Conservation (phyloP, 2,797 vertebrate species). For the Premnoplex brunnescens region DNA sequence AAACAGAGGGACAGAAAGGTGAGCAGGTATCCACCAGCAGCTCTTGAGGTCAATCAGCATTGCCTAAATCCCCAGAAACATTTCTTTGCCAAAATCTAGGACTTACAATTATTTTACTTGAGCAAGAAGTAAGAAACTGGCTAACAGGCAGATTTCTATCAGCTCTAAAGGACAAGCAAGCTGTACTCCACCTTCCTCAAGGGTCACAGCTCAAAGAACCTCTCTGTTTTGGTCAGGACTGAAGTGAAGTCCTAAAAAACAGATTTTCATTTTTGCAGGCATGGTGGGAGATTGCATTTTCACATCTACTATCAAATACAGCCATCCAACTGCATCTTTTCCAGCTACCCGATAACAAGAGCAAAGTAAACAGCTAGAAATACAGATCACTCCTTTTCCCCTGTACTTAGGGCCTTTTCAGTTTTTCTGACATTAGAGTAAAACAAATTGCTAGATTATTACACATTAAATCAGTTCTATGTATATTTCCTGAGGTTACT, state of each 20-base stretch:
- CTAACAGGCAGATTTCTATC: neutral
- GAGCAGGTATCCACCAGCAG: neutral
- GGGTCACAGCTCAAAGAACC: neutral
- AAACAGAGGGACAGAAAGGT: neutral
- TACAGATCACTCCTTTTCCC: neutral
- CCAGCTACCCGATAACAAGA: neutral
- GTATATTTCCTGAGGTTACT: neutral
- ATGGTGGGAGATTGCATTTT: neutral
- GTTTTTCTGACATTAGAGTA: neutral
- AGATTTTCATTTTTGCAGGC: neutral
- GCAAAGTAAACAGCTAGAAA: neutral
- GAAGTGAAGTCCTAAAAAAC: neutral
- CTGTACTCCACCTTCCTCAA: neutral
- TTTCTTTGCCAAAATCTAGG: neutral
- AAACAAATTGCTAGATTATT: neutral
- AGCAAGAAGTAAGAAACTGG: neutral
- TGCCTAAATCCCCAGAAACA: neutral
- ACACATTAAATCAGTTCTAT: neutral
- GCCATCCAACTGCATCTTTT: neutral
- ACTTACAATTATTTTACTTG: neutral
- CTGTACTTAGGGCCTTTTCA: neutral
- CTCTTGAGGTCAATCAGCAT: neutral
- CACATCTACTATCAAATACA: neutral
- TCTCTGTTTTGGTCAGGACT: neutral
- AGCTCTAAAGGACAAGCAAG: neutral